These are phyloP conservation scores for Andrena flavipes DNA, from an alignment of 2,888 invertebrate genomes.

Conservation along the genomic window DNA sequence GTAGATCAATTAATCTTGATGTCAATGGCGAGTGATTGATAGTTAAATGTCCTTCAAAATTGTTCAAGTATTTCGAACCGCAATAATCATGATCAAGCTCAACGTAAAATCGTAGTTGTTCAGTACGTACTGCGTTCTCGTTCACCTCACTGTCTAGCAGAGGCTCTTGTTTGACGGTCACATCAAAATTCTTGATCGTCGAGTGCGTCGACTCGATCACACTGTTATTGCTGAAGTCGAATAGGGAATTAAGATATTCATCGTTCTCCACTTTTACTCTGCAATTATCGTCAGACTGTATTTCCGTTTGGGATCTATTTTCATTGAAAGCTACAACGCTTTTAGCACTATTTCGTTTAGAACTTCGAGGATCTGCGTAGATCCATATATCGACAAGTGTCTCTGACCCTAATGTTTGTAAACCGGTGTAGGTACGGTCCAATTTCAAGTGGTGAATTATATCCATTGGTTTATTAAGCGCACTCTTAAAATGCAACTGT, in stretches of 20 bases:
- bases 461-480: slow-evolving; percentile 91
- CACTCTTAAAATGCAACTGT: slow-evolving; percentile 91
- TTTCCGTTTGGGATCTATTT: not conserved
- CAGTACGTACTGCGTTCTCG: not conserved
- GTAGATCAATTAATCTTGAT: not conserved
- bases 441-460: slow-evolving; percentile 92
- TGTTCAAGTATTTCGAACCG: slow-evolving; percentile 17
- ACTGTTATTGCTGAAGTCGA: not conserved
- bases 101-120: slow-evolving; percentile 26
- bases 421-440: slow-evolving; percentile 92
- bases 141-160: not conserved
- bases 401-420: slow-evolving; percentile 93
- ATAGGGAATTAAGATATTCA: not conserved
- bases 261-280: slow-evolving; percentile 25
- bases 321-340: not conserved
- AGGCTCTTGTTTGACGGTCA: slow-evolving; percentile 14
- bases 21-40: slow-evolving; percentile 17
- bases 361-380: slow-evolving; percentile 34
- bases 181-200: not conserved
- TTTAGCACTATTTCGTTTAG: slow-evolving; percentile 18
- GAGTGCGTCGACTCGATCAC: not conserved
- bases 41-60: slow-evolving; percentile 23
- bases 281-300: not conserved
- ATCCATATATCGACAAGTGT: slow-evolving; percentile 91
- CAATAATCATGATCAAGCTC: slow-evolving; percentile 64